phyloP scores from a whole-genome alignment of 2,888 invertebrate genomes.

The Zygaena filipendulae region DNA sequence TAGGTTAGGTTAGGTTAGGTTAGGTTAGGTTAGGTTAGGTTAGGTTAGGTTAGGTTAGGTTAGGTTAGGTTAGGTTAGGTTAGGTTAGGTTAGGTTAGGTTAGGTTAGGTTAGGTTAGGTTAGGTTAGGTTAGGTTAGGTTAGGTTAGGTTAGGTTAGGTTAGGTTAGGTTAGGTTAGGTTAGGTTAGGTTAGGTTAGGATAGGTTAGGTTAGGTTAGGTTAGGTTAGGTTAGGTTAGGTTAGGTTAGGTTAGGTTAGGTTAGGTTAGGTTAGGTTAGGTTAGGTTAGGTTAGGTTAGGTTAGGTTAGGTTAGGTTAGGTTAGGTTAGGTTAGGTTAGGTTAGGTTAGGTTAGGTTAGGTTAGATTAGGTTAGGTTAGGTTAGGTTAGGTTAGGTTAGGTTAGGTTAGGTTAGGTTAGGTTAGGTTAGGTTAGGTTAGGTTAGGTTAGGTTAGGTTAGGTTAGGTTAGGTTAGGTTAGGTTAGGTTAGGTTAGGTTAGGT shows the following conservation, averaged over 20 bases:
- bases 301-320: constrained; percentile 7
- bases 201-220: constrained; percentile 7
- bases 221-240: constrained; percentile 8
- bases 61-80: constrained; percentile 7
- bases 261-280: constrained; percentile 8
- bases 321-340: constrained; percentile 8
- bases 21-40: constrained; percentile 6
- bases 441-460: constrained; percentile 8
- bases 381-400: constrained; percentile 8
- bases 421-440: constrained; percentile 8
- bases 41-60: constrained; percentile 3
- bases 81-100: constrained; percentile 6
- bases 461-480: constrained; percentile 8
- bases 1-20: constrained; percentile 3
- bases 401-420: constrained; percentile 6
- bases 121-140: constrained; percentile 12
- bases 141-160: constrained; percentile 6
- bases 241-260: constrained; percentile 8
- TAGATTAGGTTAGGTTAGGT: constrained; percentile 7
- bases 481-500: constrained; percentile 7
- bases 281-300: constrained; percentile 7
- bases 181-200: constrained; percentile 5
- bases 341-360: constrained; percentile 8
- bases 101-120: constrained; percentile 15
- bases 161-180: constrained; percentile 6